These are phyloP conservation scores for Gadopsis bispinosus DNA, from an alignment of 2,797 vertebrate species.

Conservation along the genomic window DNA sequence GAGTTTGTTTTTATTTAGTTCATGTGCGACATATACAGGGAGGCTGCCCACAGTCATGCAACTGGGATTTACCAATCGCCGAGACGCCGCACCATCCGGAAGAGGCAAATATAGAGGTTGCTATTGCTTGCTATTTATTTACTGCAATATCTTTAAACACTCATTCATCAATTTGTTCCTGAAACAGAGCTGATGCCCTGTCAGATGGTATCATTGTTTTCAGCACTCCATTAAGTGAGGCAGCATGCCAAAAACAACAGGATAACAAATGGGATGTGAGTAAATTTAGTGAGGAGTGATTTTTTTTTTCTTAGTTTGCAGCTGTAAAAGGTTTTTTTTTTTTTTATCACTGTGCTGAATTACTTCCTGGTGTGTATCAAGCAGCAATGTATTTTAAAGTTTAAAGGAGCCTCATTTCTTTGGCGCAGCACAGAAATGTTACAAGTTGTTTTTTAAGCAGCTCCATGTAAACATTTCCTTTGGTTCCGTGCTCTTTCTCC, in stretches of 20 bases:
- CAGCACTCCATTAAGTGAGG: slow-evolving; percentile 62
- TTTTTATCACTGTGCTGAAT: slow-evolving; percentile 56
- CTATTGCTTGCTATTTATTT: slow-evolving; percentile 44
- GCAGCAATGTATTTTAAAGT: slow-evolving; percentile 30
- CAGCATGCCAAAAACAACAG: slow-evolving; percentile 69
- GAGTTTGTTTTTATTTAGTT: slow-evolving; percentile 80
- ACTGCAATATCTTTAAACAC: slow-evolving; percentile 50
- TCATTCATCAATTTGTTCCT: slow-evolving; percentile 47
- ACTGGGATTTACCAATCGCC: slow-evolving; percentile 64
- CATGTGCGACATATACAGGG: slow-evolving; percentile 76
- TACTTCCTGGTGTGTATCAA: slow-evolving; percentile 64
- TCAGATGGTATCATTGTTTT: slow-evolving; percentile 63
- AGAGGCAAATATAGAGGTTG: slow-evolving; percentile 52
- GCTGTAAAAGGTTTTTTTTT: slow-evolving; percentile 37
- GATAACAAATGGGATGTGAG: slow-evolving; percentile 69
- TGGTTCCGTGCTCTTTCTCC: slow-evolving; percentile 36
- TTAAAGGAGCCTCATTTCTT: slow-evolving; percentile 34
- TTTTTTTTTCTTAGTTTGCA: slow-evolving; percentile 33
- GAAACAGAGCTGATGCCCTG: slow-evolving; percentile 43
- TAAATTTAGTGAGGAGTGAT: slow-evolving; percentile 56
- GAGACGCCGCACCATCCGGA: slow-evolving; percentile 56
- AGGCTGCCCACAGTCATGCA: slow-evolving; percentile 74
- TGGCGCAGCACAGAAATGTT: slow-evolving; percentile 54
- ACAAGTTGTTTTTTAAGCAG: slow-evolving; percentile 65
- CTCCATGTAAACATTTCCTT: slow-evolving; percentile 71